Base-by-base conservation (phyloP, 2,888 invertebrate species). In the Lepeophtheirus nordmannii region DNA sequence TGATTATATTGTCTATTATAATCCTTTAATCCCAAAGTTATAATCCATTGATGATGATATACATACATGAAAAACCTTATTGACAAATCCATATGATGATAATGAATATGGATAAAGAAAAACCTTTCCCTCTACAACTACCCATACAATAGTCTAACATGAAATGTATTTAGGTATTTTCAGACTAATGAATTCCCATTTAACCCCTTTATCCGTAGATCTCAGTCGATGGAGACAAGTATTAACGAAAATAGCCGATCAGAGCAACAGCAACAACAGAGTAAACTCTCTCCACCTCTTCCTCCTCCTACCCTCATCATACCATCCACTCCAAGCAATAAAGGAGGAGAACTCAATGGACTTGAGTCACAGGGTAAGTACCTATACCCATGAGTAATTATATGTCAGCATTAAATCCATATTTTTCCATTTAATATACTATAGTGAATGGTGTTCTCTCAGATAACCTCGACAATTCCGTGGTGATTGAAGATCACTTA, bases 141-240 rank as follows among this genome's bases (percentile, higher is more conserved):
- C n/a, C n/a, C n/a, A n/a, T n/a, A n/a, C n/a, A n/a, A n/a, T n/a
- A n/a, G n/a, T n/a, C n/a, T n/a, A n/a, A n/a, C n/a, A n/a, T n/a
- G n/a, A n/a, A n/a, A n/a, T n/a, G n/a, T n/a, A n/a, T n/a, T n/a
- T 30, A 2, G 30, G 7, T 30, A 30, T 30, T 30, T 5, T 30
- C 30, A 5, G 30, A 30, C 30, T 30, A 30, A 30, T 30, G 2
- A 30, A 30, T 30, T 30, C 30, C 7, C 30, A 30, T 5, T 30
- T 30, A 5, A 30, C 53, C 53, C 8, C 53, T 46, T 46, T 46
- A 2, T 46, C 53, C 8, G 14, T 46, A 46, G 53, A 46, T 46
- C 53, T 46, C 53, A 46, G 17, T 46, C 53, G 53, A 46, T 46
- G 53, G 53, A 46, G 17, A 46, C 53, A 46, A 46, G 53, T 46